Conservation (phyloP, 2,113 vertebrate species). For the Rhodinocichla rosea region DNA sequence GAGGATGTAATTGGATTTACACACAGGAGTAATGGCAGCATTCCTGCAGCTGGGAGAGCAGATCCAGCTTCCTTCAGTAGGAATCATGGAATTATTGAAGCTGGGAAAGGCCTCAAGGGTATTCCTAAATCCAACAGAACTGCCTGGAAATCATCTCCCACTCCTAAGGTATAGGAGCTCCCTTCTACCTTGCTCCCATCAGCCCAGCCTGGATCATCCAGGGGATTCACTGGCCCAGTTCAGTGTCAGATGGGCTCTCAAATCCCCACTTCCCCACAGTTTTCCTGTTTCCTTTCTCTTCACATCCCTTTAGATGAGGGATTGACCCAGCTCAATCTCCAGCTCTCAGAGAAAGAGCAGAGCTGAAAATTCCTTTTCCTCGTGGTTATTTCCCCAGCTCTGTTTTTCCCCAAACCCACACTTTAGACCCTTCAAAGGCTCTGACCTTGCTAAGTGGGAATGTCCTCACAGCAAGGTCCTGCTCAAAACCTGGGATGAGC, state of each 20-base stretch:
- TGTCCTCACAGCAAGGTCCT: background rate
- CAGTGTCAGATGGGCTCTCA: rapidly evolving
- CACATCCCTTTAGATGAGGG: background rate
- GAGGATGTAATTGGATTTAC: background rate
- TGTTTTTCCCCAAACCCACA: background rate
- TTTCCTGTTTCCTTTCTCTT: background rate
- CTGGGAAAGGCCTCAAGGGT: background rate
- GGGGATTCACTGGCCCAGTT: background rate
- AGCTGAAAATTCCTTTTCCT: background rate
- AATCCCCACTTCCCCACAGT: background rate
- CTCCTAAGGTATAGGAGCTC: background rate
- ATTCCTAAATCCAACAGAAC: background rate
- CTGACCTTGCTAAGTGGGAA: background rate
- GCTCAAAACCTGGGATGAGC: background rate
- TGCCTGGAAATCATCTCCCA: background rate
- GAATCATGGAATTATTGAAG: background rate
- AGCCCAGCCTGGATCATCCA: background rate
- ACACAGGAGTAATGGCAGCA: rapidly evolving
- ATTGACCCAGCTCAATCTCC: background rate
- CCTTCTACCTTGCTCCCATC: background rate
- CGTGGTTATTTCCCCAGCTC: background rate
- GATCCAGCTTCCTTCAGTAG: background rate
- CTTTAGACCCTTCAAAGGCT: background rate
- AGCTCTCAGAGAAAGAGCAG: background rate
- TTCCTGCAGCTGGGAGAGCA: background rate